A percentile compares a stretch with the other conserved stretches of the same genome.
Conservation (phyloP, 1,140 invertebrate species). For the Hyposmocoma kahamanoa region DNA sequence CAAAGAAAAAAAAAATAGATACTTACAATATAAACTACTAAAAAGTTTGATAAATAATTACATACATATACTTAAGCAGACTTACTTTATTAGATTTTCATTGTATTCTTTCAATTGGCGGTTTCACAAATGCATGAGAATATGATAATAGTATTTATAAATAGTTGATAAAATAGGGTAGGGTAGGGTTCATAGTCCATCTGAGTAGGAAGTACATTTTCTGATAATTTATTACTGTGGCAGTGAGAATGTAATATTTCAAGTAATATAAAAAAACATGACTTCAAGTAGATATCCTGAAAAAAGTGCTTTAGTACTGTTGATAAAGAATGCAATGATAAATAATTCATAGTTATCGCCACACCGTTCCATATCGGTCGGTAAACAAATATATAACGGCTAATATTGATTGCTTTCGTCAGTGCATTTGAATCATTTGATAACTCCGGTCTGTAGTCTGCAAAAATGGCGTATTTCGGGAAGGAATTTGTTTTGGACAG, state of each 20-base stretch:
- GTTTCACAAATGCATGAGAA: too few relatives aligned
- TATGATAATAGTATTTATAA: too few relatives aligned
- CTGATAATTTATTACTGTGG: background rate
- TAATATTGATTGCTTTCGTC: too few relatives aligned
- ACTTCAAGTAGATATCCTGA: background rate
- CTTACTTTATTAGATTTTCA: too few relatives aligned
- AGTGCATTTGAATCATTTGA: too few relatives aligned
- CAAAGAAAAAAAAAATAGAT: too few relatives aligned
- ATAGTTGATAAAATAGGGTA: too few relatives aligned
- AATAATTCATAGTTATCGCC: background rate
- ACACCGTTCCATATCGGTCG: background rate
- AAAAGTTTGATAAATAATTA: too few relatives aligned
- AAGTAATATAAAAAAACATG: background rate
- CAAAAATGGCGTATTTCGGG: slow-evolving; percentile 18
- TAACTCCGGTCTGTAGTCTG: too few relatives aligned
- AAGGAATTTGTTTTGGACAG: slow-evolving; percentile 12
- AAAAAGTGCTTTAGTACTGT: background rate
- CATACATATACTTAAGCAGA: too few relatives aligned
- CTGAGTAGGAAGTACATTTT: background rate
- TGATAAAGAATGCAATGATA: background rate
- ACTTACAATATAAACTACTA: too few relatives aligned
- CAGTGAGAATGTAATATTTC: background rate
- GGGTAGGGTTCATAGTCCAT: background rate
- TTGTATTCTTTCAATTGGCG: too few relatives aligned
- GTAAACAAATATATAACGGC: background rate